These are phyloP conservation scores for Halcyon senegalensis DNA, from an alignment of 2,113 vertebrate genomes.

Conservation along the genomic window DNA sequence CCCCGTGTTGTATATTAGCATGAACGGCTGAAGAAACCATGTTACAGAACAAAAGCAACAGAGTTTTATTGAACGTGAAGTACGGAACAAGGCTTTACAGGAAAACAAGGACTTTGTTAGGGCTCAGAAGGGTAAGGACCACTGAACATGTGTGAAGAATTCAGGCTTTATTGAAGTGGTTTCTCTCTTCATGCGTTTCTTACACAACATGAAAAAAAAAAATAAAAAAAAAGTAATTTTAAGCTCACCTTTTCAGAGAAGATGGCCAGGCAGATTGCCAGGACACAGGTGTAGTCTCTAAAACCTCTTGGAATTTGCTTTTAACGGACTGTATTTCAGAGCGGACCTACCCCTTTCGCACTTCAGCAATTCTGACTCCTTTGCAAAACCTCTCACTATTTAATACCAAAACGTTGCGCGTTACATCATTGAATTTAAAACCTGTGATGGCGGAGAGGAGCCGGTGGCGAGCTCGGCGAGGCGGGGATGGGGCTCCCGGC, in stretches of 20 bases:
- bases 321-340: not conserved
- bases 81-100: not conserved
- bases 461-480: not conserved
- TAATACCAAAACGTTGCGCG: accelerated
- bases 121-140: not conserved
- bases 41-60: not conserved
- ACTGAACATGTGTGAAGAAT: not conserved
- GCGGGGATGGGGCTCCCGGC: not conserved
- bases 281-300: not conserved
- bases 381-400: not conserved
- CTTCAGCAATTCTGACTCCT: not conserved
- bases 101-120: not conserved
- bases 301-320: not conserved
- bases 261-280: not conserved
- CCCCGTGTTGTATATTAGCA: not conserved
- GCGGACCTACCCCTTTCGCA: not conserved
- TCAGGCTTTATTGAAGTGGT: not conserved
- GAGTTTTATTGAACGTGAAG: not conserved
- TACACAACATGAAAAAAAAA: not conserved
- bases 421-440: not conserved
- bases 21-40: not conserved
- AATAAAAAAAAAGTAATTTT: not conserved
- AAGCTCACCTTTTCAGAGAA: not conserved
- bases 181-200: not conserved
- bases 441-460: not conserved